Conservation (phyloP, 2,888 invertebrate species). For the Embidobia sp. region DNA sequence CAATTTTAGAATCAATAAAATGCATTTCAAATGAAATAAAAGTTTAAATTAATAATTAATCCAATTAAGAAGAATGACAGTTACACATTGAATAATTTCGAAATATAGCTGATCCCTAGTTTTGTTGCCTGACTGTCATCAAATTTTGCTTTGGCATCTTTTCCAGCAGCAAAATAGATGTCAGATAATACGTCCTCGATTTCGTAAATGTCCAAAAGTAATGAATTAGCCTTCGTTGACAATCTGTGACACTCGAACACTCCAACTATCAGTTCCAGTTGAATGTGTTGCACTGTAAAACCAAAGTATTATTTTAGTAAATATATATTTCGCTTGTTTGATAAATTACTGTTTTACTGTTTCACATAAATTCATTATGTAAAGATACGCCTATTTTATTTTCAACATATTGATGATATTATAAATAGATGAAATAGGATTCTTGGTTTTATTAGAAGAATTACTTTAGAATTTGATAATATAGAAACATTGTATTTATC, state of each 20-base stretch:
- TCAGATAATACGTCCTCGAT: slow-evolving; percentile 88
- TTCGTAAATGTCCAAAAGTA: slow-evolving; percentile 86
- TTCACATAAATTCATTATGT: background rate
- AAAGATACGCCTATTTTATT: no score
- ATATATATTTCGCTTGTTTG: no score
- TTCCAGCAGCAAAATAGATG: slow-evolving; percentile 88
- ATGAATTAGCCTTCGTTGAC: slow-evolving; percentile 86
- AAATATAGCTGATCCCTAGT: slow-evolving; percentile 85
- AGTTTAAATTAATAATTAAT: no score
- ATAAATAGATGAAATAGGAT: no score
- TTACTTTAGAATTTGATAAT: no score
- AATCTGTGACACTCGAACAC: slow-evolving; percentile 88
- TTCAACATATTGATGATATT: no score
- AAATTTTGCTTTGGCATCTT: slow-evolving; percentile 85
- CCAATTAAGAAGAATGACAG: slow-evolving; percentile 53
- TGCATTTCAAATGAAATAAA: slow-evolving; percentile 1
- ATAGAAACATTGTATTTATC: no score
- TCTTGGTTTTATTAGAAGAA: no score
- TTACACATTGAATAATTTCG: slow-evolving; percentile 87
- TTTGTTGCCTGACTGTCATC: slow-evolving; percentile 86
- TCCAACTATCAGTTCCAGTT: slow-evolving; percentile 85
- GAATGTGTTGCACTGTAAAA: slow-evolving; percentile 82
- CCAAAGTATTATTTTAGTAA: slow-evolving; percentile 13
- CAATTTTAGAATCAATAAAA: slow-evolving; percentile 1
- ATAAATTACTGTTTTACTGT: background rate